phyloP scores from a whole-genome alignment of 2,888 invertebrate species.

The Mimas tiliae region DNA sequence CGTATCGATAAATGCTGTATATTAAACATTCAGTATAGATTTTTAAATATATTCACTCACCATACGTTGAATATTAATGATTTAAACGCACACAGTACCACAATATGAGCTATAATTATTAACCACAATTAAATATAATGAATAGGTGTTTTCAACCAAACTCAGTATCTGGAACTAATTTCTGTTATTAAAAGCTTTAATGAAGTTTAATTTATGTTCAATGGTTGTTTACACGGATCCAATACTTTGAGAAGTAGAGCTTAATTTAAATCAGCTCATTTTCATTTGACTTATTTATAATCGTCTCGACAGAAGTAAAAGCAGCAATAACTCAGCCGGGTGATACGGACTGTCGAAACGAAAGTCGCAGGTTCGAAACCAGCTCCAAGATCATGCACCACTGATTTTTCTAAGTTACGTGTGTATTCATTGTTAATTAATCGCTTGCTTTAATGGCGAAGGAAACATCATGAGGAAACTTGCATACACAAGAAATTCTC shows the following conservation, averaged over 20 bases:
- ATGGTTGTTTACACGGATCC: not conserved
- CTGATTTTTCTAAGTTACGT: no score
- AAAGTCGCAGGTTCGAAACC: no score
- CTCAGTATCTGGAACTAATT: conserved; percentile 1
- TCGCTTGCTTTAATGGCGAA: no score
- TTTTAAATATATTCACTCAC: not conserved
- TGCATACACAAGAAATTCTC: no score
- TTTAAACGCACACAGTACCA: not conserved
- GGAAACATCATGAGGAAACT: no score
- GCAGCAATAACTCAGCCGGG: no score
- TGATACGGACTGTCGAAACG: no score
- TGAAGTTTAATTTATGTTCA: not conserved
- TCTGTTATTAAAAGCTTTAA: not conserved
- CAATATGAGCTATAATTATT: conserved; percentile 4
- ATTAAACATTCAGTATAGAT: not conserved
- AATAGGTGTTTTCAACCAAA: conserved; percentile 9
- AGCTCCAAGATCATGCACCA: no score
- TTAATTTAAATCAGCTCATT: not conserved
- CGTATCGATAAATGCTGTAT: not conserved
- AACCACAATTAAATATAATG: conserved; percentile 7
- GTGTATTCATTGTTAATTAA: no score
- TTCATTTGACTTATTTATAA: not conserved
- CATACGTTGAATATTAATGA: not conserved
- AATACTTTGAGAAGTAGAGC: not conserved
- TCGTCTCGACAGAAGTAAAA: no score